Evolutionary conservation across 2,797 vertebrate genomes (phyloP), one percentile per base, ranked within the genome.

Genomic region (Danio albolineatus): DNA sequence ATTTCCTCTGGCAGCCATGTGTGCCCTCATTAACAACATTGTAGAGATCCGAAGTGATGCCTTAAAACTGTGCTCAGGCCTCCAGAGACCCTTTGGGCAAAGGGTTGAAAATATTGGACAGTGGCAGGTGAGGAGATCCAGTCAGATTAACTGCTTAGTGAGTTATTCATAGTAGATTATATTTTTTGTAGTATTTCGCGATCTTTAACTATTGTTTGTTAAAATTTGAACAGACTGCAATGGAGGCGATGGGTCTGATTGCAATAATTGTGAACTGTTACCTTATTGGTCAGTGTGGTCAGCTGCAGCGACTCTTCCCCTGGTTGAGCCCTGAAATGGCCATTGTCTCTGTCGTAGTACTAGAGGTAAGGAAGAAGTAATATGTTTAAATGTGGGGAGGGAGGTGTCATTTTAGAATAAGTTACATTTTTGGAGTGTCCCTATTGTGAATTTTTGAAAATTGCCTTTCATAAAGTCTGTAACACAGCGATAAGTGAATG

Each of bases 261-360:
- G 97, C 97, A 67, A 98, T 99, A 53, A 94, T 99, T 79, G 96
- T 99, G 21, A 99, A 99, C 93, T 99, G 97, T 87, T 98, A 98
- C 90, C 92, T 99, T 90, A 97, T 99, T 28, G 96, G 97, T 21
- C 97, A 98, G 87, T 98, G 97, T 0, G 97, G 97, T 46, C 97
- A 99, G 90, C 95, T 99, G 36, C 97, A 97, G 86, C 92, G 97
- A n/a, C 95, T 99, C 17, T 97, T 98, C 85, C 97, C 97, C 2
- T 97, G 97, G 96, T 91, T 98, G 85, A 97, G 97, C 79, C 96
- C 97, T 0, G 97, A 98, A 88, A 96, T 95, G 10, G 96, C 96
- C 87, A 97, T 99, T 78, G 93, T 98, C 87, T 97, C 95, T 1
- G 95, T 98, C 64, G 97, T 99, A 86, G 92, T 99, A 82, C 91